Evolutionary conservation across 2,113 vertebrate species (phyloP).

Genomic region (Condylura cristata): DNA sequence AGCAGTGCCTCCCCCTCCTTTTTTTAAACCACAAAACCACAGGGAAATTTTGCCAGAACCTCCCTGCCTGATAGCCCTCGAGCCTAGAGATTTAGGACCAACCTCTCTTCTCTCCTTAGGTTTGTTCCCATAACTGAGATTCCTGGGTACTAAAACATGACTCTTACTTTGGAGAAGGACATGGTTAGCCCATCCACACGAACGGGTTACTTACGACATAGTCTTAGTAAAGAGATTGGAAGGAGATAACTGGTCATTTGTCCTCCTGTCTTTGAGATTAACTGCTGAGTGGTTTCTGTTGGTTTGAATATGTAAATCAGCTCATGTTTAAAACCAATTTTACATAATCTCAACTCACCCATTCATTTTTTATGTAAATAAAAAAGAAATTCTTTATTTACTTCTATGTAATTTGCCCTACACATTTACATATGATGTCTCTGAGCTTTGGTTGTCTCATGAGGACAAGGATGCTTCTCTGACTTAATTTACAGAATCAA

Average conservation of each 20-base stretch:
- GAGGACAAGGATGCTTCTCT: not conserved
- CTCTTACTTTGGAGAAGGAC: not conserved
- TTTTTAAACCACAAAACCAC: not conserved
- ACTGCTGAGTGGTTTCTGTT: not conserved
- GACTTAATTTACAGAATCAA: not conserved
- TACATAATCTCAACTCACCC: not conserved
- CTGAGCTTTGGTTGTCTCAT: not conserved
- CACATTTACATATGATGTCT: not conserved
- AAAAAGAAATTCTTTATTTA: not conserved
- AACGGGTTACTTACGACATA: too few relatives aligned
- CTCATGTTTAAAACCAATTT: not conserved
- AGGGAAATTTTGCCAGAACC: not conserved
- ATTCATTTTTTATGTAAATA: not conserved
- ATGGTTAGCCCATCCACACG: fast-evolving
- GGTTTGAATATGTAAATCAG: not conserved
- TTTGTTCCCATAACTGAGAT: not conserved
- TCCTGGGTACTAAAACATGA: not conserved
- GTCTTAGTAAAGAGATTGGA: not conserved
- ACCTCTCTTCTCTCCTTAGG: not conserved
- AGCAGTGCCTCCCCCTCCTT: fast-evolving
- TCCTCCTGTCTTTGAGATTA: not conserved
- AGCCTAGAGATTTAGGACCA: too few relatives aligned
- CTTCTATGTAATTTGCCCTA: not conserved
- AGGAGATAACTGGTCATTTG: not conserved
- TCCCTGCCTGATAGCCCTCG: fast-evolving